phyloP scores from a whole-genome alignment of 2,797 vertebrate species.

The Toxotes lorentzi region DNA sequence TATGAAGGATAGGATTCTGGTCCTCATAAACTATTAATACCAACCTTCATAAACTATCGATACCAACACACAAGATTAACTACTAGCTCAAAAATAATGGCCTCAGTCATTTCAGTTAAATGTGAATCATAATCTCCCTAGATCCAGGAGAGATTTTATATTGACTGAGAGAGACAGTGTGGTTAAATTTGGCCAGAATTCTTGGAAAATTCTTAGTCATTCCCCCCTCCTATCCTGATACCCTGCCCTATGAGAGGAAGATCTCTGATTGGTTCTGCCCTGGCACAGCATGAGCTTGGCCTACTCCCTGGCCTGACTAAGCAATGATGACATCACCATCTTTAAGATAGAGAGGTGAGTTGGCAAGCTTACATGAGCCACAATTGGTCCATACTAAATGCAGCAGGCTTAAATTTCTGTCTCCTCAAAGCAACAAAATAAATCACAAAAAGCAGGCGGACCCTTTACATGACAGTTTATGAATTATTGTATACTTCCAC shows the following conservation, averaged over 20 bases:
- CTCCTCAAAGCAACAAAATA: constrained; percentile 19
- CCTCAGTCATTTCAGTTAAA: neutral
- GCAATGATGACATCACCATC: constrained; percentile 15
- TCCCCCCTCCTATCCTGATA: neutral
- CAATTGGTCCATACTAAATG: neutral
- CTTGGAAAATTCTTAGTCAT: neutral
- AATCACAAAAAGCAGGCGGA: constrained; percentile 32
- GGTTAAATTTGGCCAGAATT: neutral
- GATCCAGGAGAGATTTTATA: too few relatives aligned
- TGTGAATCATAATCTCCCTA: too few relatives aligned
- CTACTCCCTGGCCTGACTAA: neutral
- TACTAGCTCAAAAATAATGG: too few relatives aligned
- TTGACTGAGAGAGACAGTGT: neutral
- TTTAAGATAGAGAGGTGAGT: neutral
- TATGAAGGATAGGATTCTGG: too few relatives aligned
- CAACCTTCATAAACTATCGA: too few relatives aligned
- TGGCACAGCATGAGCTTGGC: neutral
- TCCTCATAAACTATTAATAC: too few relatives aligned
- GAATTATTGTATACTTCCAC: constrained; percentile 6
- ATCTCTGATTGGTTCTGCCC: neutral
- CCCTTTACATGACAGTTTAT: constrained; percentile 9
- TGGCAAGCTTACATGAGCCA: neutral
- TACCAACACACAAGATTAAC: too few relatives aligned
- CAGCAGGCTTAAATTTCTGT: constrained; percentile 14
- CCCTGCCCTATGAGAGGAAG: neutral